A percentile compares a stretch with the other conserved stretches of the same genome.
These are phyloP conservation scores for Hippocampus guttulatus DNA, from an alignment of 2,113 vertebrate species.

Conservation along the genomic window DNA sequence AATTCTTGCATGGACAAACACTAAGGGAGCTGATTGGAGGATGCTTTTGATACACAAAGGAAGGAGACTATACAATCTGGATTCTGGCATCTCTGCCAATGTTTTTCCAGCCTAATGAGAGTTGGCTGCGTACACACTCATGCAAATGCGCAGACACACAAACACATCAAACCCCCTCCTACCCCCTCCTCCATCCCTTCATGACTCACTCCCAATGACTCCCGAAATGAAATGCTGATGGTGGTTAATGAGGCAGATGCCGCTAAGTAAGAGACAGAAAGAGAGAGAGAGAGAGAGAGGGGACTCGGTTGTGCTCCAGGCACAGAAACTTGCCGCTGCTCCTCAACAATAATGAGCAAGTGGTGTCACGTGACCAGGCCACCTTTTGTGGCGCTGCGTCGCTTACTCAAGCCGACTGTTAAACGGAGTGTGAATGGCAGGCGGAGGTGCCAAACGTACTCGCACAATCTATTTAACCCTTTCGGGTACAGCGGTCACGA, in stretches of 20 bases:
- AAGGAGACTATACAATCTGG: slow-evolving; percentile 53
- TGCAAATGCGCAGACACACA: slow-evolving; percentile 15
- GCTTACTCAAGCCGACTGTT: slow-evolving; percentile 9
- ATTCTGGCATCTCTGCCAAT: slow-evolving; percentile 64
- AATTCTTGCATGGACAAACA: slow-evolving; percentile 17
- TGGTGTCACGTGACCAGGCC: slow-evolving; percentile 54
- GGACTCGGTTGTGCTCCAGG: slow-evolving; percentile 27
- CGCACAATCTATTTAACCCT: neutral
- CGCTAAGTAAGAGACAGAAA: slow-evolving; percentile 47
- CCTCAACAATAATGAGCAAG: slow-evolving; percentile 52
- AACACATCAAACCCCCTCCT: slow-evolving; percentile 7
- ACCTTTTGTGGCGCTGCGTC: slow-evolving; percentile 31
- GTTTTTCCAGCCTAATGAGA: slow-evolving; percentile 74
- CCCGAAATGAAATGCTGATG: slow-evolving; percentile 69
- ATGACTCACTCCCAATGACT: slow-evolving; percentile 47
- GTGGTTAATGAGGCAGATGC: slow-evolving; percentile 69
- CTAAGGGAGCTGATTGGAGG: slow-evolving; percentile 64
- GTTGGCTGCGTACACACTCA: slow-evolving; percentile 31
- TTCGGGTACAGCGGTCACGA: too few relatives aligned
- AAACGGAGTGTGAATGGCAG: neutral
- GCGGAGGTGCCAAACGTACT: neutral
- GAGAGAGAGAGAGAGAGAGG: slow-evolving; percentile 17
- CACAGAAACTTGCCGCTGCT: slow-evolving; percentile 43
- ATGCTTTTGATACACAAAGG: slow-evolving; percentile 71
- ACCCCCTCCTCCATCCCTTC: slow-evolving; percentile 7